phyloP scores from a whole-genome alignment of 2,113 vertebrate species.

The Hypomesus transpacificus region DNA sequence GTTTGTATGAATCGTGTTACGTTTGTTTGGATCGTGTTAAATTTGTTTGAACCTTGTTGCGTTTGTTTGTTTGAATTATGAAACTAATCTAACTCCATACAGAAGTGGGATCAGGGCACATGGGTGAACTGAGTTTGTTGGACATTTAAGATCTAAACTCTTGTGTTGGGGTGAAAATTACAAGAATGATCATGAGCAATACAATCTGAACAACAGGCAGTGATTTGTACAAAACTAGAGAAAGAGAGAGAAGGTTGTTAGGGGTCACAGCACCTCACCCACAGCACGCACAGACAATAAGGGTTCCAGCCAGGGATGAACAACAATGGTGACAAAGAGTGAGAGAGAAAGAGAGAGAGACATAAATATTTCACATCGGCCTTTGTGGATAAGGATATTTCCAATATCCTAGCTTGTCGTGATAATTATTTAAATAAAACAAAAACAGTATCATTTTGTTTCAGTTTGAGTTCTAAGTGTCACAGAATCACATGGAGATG shows the following conservation, averaged over 20 bases:
- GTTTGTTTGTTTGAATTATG: too few species aligned
- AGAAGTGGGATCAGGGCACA: not conserved
- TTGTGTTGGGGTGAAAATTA: not conserved
- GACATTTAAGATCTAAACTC: constrained; percentile 3
- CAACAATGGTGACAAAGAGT: constrained; percentile 61
- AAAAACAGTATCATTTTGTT: not conserved
- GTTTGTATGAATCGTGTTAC: too few species aligned
- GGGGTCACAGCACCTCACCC: constrained; percentile 72
- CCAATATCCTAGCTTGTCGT: not conserved
- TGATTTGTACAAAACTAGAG: constrained; percentile 25
- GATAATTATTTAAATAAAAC: too few species aligned
- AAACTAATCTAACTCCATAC: too few species aligned
- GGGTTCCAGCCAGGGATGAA: constrained; percentile 64
- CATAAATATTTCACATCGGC: not conserved
- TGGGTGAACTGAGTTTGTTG: not conserved
- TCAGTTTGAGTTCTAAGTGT: not conserved
- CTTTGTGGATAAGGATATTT: constrained; percentile 9
- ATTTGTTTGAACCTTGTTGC: too few species aligned
- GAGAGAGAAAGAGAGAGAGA: constrained; percentile 32
- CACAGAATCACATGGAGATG: too few species aligned
- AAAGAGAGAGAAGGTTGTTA: constrained; percentile 48
- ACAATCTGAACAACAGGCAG: constrained; percentile 8
- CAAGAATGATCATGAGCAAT: constrained; percentile 14
- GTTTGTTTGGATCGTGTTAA: too few species aligned
- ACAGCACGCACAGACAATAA: constrained; percentile 71